Conservation (phyloP, 2,113 vertebrate species). For the Pelvicachromis taeniatus region DNA sequence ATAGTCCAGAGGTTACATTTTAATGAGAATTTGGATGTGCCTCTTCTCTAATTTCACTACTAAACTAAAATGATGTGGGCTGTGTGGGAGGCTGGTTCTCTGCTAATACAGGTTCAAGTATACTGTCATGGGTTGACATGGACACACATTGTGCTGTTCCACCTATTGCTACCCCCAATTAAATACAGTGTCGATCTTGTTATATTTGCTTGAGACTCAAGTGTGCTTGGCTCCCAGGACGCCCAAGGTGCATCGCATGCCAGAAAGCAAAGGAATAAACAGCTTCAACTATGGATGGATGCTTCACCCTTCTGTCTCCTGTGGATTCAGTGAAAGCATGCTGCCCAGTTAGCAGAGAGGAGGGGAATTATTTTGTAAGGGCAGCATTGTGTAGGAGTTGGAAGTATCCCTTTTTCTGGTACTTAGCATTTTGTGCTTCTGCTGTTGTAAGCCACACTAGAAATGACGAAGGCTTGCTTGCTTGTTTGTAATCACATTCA, state of each 20-base stretch:
- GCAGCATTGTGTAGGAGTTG: constrained; percentile 1
- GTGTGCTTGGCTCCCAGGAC: constrained; percentile 17
- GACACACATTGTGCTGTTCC: not conserved
- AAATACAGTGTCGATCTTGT: constrained; percentile 19
- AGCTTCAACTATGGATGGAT: constrained; percentile 7
- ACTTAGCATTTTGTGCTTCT: constrained; percentile 4
- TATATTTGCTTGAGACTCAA: constrained; percentile 14
- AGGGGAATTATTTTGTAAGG: not conserved
- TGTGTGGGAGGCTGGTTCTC: not conserved
- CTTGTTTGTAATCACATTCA: constrained; percentile 13
- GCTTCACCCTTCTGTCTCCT: not conserved
- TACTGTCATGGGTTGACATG: not conserved
- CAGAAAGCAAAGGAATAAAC: constrained; percentile 24
- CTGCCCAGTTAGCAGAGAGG: constrained; percentile 10
- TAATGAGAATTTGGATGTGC: constrained; percentile 28
- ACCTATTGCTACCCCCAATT: not conserved
- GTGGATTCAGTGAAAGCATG: constrained; percentile 5
- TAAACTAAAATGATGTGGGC: not conserved
- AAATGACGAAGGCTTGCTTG: not conserved
- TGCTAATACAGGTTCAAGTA: constrained; percentile 11
- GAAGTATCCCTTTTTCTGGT: not conserved
- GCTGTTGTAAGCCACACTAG: not conserved
- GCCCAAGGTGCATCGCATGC: not conserved
- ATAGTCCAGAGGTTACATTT: constrained; percentile 17
- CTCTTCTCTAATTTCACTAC: constrained; percentile 9